Base-by-base conservation (phyloP, 2,113 vertebrate genomes). In the Zosterops hypoxanthus region DNA sequence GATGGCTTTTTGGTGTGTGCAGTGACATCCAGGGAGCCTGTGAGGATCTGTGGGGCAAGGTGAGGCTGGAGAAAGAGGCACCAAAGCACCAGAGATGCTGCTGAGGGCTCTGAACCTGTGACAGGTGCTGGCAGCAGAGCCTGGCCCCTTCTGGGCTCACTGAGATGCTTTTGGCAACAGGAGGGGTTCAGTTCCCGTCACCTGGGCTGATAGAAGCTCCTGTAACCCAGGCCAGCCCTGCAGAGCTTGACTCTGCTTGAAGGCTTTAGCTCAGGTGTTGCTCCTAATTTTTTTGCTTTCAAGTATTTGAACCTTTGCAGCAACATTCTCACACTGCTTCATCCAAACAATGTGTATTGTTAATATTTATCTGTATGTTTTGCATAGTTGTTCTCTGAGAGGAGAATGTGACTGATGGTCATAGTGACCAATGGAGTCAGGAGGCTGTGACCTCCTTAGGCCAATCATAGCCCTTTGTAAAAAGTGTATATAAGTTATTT, bases 1-100 rank as follows among this genome's bases (percentile, higher is more conserved):
- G 68, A 42, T 84, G 88, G 57, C 34, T 94, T 92, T 88, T 69
- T 76, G 77, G 73, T 79, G 85, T 33, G 41, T 22, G 64, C 29
- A 21, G 72, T 50, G 61, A 59, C 39, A 70, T 28, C 26, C 82
- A 88, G 60, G 31, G 52, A 86, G 24, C 52, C 44, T 47, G 39
- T 19, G 63, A 70, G 64, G 34, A 70, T 56, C 53, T 17, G 17
- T 49, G 53, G 53, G 44, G 56, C 55, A 63, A 82, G 68, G 24
- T 11, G 28, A 75, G 46, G 65, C 46, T 82, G 2, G 66, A 52
- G 53, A 75, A 33, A 57, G 16, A 81, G 31, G 66, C 12, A 65
- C 11, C n/a, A 28, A 42, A 70, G 65, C 28, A 8, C 10, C 41
- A 36, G 46, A 24, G 0, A 0, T 6, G 36, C 34, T 5, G 53